Evolutionary conservation across 2,888 invertebrate genomes (phyloP).

Genomic region (Drosophila niveifrons): DNA sequence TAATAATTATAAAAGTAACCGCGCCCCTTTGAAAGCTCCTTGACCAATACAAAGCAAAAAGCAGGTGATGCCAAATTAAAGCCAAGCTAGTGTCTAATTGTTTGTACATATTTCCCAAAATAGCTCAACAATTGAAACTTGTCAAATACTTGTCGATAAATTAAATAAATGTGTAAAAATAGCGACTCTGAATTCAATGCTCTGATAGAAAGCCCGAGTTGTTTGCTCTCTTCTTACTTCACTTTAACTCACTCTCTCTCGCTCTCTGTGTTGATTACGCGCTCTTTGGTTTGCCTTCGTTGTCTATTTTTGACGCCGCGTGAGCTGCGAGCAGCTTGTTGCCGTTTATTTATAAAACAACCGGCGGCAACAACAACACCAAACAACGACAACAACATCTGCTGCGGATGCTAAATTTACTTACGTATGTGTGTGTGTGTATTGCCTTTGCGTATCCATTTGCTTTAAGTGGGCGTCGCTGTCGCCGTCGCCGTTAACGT

Average conservation of each 20-base stretch:
- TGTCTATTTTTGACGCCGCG: slow-evolving; percentile 62
- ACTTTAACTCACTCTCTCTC: not conserved
- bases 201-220: not conserved
- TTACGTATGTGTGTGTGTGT: slow-evolving; percentile 10
- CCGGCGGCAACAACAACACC: slow-evolving; percentile 48
- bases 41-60: not conserved
- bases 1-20: slow-evolving; percentile 3
- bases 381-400: slow-evolving; percentile 48
- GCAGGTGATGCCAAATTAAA: slow-evolving; percentile 1
- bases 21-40: too few species aligned
- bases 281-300: slow-evolving; percentile 24
- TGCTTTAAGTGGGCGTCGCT: slow-evolving; percentile 47
- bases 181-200: slow-evolving; percentile 1
- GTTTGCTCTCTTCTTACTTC: not conserved
- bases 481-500: not conserved
- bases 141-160: not conserved
- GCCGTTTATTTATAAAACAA: slow-evolving; percentile 71
- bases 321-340: slow-evolving; percentile 71
- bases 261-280: slow-evolving; percentile 11
- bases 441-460: slow-evolving; percentile 22
- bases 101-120: slow-evolving; percentile 3
- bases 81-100: not conserved
- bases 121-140: slow-evolving; percentile 2
- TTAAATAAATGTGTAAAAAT: slow-evolving; percentile 7
- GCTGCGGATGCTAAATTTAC: slow-evolving; percentile 36